Evolutionary conservation across 2,113 vertebrate genomes (phyloP), one percentile per base, ranked within the genome.

Genomic region (Mormoops blainvillei): DNA sequence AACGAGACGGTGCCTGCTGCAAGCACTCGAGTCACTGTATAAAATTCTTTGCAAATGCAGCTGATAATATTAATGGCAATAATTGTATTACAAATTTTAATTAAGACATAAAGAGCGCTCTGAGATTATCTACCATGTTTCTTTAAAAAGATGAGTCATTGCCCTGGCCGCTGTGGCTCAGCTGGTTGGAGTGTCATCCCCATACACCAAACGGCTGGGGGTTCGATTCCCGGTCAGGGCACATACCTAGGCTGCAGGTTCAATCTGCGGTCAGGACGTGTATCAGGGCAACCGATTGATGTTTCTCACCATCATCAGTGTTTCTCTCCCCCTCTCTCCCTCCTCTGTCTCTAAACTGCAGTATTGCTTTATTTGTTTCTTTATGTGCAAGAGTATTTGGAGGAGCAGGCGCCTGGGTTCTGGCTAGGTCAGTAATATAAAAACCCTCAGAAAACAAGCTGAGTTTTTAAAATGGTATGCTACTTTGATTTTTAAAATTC

Each of bases 41-140:
- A 56, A 84, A 95, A 76, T 36, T 56, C 74, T 74, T 4, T 58
- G 15, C 58, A 83, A 97, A 87, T 83, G 36, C 26, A 81, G 43
- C 50, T 33, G 88, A 91, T 96, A 12, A 77, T 95, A 91, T 88
- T 68, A 84, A 50, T 73, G 61, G 87, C 50, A 70, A 80, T 93
- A 93, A 91, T 89, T 63, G 26, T 31, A 65, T 96, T 58, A 61
- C 91, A 63, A 38, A 2, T 85, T 78, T 94, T 87, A 56, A 70
- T 87, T 22, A 89, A 88, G 48, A 45, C 4, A 22, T 20, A 48
- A 88, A 22, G 50, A 74, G 41, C 89, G 11, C 11, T 22, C 45
- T 18, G 8, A 50, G 52, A 92, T 67, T 71, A 41, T 28, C 33
- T 20, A 14, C 61, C 38, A 13, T 80, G 19, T 91, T 90, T 74